Percentiles rank a stretch among this genome's conserved stretches.
These are phyloP conservation scores for Eremophila alpestris DNA, from an alignment of 2,797 vertebrate species.

Conservation along the genomic window DNA sequence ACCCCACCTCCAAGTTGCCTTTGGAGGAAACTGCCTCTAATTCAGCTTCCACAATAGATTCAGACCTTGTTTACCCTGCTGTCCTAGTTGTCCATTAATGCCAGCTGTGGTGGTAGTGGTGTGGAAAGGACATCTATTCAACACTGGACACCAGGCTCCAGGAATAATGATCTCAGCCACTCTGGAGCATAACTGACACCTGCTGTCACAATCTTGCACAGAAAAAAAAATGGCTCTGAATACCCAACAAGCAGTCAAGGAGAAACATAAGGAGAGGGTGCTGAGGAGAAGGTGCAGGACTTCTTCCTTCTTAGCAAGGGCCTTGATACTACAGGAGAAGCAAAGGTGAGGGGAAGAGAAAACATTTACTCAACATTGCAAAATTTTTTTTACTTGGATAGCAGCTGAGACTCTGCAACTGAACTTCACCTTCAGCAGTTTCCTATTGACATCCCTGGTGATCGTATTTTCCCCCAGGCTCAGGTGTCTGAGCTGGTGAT, in stretches of 20 bases:
- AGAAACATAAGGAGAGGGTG: not conserved
- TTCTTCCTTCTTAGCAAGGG: not conserved
- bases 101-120: not conserved
- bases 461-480: not conserved
- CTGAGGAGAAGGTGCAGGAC: not conserved
- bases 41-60: not conserved
- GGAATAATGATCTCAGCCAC: not conserved
- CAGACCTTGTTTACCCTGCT: not conserved
- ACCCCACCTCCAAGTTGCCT: not conserved
- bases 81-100: not conserved
- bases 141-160: not conserved
- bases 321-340: not conserved
- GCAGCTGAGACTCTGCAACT: not conserved
- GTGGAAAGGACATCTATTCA: conserved; percentile 1
- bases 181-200: conserved; percentile 25
- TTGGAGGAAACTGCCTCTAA: not conserved
- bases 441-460: not conserved
- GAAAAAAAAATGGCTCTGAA: not conserved
- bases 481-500: not conserved
- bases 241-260: not conserved
- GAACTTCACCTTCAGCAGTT: not conserved
- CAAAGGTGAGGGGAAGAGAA: not conserved
- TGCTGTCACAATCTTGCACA: conserved; percentile 1
- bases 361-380: not conserved
- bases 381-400: not conserved